Conservation (phyloP, 2,113 vertebrate species). For the Ciconia stormi region DNA sequence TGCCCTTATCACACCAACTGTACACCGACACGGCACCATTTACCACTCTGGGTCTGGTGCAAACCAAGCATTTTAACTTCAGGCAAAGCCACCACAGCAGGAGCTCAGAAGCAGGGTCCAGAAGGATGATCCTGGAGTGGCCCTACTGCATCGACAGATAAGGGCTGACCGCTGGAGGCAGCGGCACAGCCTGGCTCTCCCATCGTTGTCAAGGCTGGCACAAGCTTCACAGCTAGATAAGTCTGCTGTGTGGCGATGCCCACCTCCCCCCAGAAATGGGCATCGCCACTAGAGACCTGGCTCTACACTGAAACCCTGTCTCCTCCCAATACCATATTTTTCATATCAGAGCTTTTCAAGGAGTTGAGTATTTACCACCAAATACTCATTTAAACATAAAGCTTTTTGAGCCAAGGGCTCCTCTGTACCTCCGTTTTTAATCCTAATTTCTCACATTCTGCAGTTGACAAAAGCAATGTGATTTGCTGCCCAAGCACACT, state of each 20-base stretch:
- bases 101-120: not conserved
- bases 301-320: not conserved
- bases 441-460: not conserved
- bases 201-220: not conserved
- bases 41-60: not conserved
- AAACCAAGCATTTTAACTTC: not conserved
- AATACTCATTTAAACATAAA: not conserved
- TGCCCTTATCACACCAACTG: not conserved
- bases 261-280: not conserved
- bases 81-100: not conserved
- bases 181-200: not conserved
- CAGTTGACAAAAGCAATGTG: not conserved
- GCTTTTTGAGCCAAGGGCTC: not conserved
- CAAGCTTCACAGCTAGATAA: not conserved
- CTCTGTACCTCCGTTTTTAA: not conserved
- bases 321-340: not conserved
- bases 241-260: not conserved
- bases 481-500: not conserved
- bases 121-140: not conserved
- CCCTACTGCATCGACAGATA: not conserved
- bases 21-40: not conserved
- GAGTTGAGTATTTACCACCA: not conserved
- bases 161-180: not conserved
- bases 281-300: not conserved
- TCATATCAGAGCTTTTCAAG: not conserved